Percentiles rank a stretch among this genome's conserved stretches.
Evolutionary conservation across 2,888 invertebrate genomes (phyloP).

Genomic region (Crocallis elinguaria): DNA sequence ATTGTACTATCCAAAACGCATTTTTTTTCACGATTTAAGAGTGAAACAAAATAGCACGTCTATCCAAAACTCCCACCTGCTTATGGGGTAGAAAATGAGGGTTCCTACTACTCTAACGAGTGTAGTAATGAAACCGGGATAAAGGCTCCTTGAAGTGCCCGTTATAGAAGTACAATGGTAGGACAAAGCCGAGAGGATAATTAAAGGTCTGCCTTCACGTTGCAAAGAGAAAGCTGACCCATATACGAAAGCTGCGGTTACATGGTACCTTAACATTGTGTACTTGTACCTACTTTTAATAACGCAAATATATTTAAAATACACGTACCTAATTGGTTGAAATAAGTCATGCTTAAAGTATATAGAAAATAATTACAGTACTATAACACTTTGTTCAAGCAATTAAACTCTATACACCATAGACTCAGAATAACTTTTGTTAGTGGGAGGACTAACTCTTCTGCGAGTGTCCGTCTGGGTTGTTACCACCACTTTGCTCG

Average conservation of each 20-base stretch:
- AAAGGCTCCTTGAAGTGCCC: conserved; percentile 29
- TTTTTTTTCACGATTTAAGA: neutral
- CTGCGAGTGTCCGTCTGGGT: too few species aligned
- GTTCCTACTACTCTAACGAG: conserved; percentile 27
- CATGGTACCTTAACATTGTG: neutral
- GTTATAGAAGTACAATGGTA: conserved; percentile 26
- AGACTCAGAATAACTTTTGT: too few species aligned
- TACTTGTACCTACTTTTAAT: too few species aligned
- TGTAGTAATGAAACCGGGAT: conserved; percentile 31
- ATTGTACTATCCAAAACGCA: too few species aligned
- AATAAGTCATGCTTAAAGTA: too few species aligned
- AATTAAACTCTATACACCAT: too few species aligned
- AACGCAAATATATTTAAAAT: too few species aligned
- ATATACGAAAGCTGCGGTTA: neutral
- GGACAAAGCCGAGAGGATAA: conserved; percentile 9
- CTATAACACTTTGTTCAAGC: too few species aligned
- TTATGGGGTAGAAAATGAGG: conserved; percentile 31
- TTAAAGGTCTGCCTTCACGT: conserved; percentile 8
- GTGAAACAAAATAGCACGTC: neutral
- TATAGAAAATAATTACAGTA: too few species aligned
- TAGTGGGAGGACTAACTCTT: too few species aligned
- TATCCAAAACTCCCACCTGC: conserved; percentile 7
- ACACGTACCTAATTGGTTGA: too few species aligned
- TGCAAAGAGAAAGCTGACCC: neutral
- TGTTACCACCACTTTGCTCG: too few species aligned